Evolutionary conservation across 2,113 vertebrate species (phyloP), one percentile per base, ranked within the genome.

Genomic region (Macquaria ambigua): DNA sequence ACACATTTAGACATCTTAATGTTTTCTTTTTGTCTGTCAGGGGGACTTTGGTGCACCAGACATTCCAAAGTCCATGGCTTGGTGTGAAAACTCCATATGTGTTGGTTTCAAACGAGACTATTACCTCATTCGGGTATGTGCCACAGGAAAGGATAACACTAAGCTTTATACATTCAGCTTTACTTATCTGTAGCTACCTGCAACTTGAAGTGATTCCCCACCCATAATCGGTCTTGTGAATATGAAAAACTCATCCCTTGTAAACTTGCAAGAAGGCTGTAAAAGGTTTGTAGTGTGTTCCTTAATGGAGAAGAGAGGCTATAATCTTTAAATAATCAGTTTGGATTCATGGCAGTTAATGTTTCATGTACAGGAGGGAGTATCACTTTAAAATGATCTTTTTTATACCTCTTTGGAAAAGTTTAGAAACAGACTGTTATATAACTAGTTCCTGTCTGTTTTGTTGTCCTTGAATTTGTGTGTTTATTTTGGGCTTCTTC

Each of bases 41-140:
- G 97, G 97, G 0, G 98, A 99, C 86, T 97, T 98, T 68, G 96
- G 96, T 61, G 97, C 97, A 55, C 97, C 98, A 39, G 98, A 99
- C 92, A 96, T 99, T 85, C 98, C 98, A 59, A 99, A 99, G 83
- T 98, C 98, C 67, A 99, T 99, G 98, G 98, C 98, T 7, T 99
- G 98, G 98, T 99, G 98, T 93, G 96, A 98, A 92, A 98, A 98
- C 91, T 98, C 98, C 79, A 98, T 99, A 83, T 99, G 98, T 90
- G 98, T 99, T 31, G 98, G 98, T 52, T 99, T 99, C 92, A 99
- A 99, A 91, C 96, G 98, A 81, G 98, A 99, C 93, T 99, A 99
- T 95, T 99, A 99, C 92, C 93, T 99, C 66, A 98, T 99, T 87
- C 94, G 97, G 95, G 98, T 99, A 95, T 90, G 96, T 71, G 71